Conservation (phyloP, 2,888 invertebrate genomes). For the Oscheius sp. region DNA sequence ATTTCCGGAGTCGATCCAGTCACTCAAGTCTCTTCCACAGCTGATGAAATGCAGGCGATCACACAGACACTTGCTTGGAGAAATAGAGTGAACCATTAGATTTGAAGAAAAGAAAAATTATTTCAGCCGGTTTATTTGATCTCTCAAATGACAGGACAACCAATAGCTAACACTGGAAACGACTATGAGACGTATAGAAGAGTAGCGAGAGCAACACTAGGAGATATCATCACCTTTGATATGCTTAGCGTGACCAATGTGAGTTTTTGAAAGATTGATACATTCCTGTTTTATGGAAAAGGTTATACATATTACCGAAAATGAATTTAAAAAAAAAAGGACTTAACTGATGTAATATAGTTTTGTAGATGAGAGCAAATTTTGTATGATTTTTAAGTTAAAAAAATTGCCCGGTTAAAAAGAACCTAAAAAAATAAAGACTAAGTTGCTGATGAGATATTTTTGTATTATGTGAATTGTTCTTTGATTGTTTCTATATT, state of each 20-base stretch:
- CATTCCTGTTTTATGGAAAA: too few relatives aligned
- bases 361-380: too few relatives aligned
- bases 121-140: conserved; percentile 35
- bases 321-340: not conserved
- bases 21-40: not conserved
- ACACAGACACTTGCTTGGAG: conserved; percentile 19
- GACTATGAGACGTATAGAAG: conserved; percentile 40
- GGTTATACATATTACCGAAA: not conserved
- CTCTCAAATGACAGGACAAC: conserved; percentile 34
- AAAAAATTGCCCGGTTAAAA: too few relatives aligned
- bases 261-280: too few relatives aligned
- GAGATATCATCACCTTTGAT: conserved; percentile 41
- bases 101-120: not conserved
- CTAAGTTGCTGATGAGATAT: too few relatives aligned
- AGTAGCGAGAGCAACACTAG: conserved; percentile 38
- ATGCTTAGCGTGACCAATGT: conserved; percentile 26
- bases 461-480: too few relatives aligned
- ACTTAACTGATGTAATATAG: too few relatives aligned
- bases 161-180: conserved; percentile 30
- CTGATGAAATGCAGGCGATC: conserved; percentile 6
- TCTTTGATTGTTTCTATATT: too few relatives aligned
- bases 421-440: too few relatives aligned
- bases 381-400: too few relatives aligned
- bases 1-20: not conserved
- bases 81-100: not conserved